phyloP scores from a whole-genome alignment of 2,113 vertebrate species.

The Neolamprologus variostigma region DNA sequence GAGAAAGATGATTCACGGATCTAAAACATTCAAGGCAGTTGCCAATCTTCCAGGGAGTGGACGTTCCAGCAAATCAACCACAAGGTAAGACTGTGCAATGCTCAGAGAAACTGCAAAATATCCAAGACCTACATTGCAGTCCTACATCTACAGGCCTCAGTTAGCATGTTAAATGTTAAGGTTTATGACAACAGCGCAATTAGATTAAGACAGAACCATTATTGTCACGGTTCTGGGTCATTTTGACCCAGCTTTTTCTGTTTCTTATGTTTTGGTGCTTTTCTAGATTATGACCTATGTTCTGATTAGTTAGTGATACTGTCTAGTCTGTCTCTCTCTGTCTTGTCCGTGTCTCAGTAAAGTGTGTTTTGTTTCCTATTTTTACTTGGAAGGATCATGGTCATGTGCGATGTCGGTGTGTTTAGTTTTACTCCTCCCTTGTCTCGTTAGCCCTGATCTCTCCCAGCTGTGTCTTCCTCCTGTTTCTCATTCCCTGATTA shows the following conservation, averaged over 20 bases:
- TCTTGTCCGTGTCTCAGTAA: background rate
- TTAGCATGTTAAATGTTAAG: background rate
- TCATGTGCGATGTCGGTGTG: fast-evolving
- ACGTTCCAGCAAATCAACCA: background rate
- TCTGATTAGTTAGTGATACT: background rate
- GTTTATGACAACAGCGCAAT: background rate
- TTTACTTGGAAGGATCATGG: background rate
- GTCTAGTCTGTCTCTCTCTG: background rate
- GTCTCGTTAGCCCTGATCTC: background rate
- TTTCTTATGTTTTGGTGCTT: background rate
- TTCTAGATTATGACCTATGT: background rate
- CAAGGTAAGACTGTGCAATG: background rate
- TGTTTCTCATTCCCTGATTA: background rate
- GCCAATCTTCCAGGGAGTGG: background rate
- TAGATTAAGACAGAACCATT: background rate
- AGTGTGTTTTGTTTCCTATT: background rate
- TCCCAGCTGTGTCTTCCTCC: background rate
- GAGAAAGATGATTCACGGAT: background rate
- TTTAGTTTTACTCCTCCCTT: background rate
- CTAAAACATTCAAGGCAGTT: background rate
- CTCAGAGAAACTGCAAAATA: background rate
- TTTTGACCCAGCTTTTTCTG: background rate
- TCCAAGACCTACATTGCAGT: background rate
- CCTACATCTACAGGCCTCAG: background rate
- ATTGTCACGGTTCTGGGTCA: background rate